Percentiles rank a stretch among this genome's conserved stretches.
Evolutionary conservation across 2,797 vertebrate species (phyloP).

Genomic region (Micrastur ruficollis): DNA sequence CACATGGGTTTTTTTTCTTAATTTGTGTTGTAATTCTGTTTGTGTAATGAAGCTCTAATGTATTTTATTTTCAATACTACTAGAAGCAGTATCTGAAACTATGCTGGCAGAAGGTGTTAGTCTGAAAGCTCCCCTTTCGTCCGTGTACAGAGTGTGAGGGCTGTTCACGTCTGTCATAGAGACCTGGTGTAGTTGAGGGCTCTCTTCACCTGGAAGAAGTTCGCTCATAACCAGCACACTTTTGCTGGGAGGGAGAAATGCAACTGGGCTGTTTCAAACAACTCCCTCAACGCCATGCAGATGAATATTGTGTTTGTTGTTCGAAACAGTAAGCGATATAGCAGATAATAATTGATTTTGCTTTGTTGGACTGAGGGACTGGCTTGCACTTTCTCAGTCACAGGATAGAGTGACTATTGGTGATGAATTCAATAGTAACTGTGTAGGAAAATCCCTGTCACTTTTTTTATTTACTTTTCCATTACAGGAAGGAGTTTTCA

Average conservation of each 20-base stretch:
- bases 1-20: background rate
- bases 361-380: background rate
- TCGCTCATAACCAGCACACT: background rate
- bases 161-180: background rate
- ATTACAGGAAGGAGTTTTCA: background rate
- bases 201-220: conserved; percentile 2
- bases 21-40: background rate
- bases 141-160: background rate
- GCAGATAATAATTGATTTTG: background rate
- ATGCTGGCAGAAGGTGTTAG: background rate
- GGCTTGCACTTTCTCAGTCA: background rate
- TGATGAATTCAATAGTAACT: background rate
- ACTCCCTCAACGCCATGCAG: background rate
- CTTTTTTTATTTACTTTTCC: background rate
- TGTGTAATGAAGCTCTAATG: background rate
- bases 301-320: background rate
- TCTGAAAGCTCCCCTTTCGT: background rate
- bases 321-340: background rate
- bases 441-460: background rate
- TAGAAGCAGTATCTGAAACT: background rate
- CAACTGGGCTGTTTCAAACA: background rate
- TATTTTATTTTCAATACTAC: background rate
- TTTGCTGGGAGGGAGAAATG: background rate
- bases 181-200: background rate
- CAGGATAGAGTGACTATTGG: background rate